Evolutionary conservation across 2,888 invertebrate genomes (phyloP), one percentile per base, ranked within the genome.

Genomic region (Dicranocentrus wangi): DNA sequence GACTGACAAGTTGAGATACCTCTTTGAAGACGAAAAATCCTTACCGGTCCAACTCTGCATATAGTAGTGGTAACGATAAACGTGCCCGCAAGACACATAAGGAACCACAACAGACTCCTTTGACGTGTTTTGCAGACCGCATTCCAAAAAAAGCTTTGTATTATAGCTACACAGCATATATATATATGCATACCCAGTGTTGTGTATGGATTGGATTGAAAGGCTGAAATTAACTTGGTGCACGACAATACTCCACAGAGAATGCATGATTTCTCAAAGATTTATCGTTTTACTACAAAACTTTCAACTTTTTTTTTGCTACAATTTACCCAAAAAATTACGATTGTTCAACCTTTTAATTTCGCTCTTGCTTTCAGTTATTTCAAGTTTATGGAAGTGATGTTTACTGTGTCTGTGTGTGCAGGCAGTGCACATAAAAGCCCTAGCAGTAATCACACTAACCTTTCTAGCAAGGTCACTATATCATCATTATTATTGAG

Each of bases 1-100:
- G 77, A 77, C 77, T 77, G 69, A 77, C 69, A 77, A 69, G 77
- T 69, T 77, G 69, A 77, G 69, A 69, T 61, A 63, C 53, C 69
- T 70, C 69, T 69, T 77, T 69, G 60, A 61, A 55, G 32, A 21
- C 27, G 63, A n/a, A n/a, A 63, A 13, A 27, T 51, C 25, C 53
- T 76, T 68, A 69, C 77, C 51, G 51, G 69, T 77, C 60, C 71
- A 68, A 66, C 72, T 19, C 61, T 60, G 68, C 17, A 21, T 39
- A 68, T 60, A 43, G 47, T 58, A 21, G 15, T n/a, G n/a, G 53
- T 58, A 47, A 58, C 65, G 55, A 53, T 55, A 61, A 58, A 75
- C 75, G 66, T 75, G 76, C 68, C 76, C 42, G 76, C 68, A 76
- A 76, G 68, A 76, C 69, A 70, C 61, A 47, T 68, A 68, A 76